These are phyloP conservation scores for Arremon aurantiirostris DNA, from an alignment of 2,797 vertebrate genomes.

Conservation along the genomic window DNA sequence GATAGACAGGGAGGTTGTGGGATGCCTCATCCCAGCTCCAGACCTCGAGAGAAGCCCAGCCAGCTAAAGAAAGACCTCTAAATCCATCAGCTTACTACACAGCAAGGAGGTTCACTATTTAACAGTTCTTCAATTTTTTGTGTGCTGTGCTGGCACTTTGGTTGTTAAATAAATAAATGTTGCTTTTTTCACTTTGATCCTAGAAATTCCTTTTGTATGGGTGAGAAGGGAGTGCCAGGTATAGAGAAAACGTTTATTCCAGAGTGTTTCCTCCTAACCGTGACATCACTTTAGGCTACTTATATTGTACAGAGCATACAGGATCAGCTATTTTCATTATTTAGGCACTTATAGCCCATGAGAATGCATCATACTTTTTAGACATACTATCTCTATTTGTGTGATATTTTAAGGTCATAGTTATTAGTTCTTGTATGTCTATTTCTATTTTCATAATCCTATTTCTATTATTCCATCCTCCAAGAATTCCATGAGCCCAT, in stretches of 20 bases:
- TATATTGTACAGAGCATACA: background rate
- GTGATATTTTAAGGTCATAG: background rate
- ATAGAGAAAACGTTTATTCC: background rate
- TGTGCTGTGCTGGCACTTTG: rapidly evolving
- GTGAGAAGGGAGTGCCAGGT: background rate
- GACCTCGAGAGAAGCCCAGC: background rate
- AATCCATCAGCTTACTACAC: background rate
- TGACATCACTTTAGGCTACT: background rate
- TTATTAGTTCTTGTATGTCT: background rate
- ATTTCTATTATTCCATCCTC: background rate
- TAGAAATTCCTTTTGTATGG: background rate
- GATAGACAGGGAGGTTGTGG: rapidly evolving
- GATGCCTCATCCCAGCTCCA: rapidly evolving
- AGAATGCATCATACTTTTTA: background rate
- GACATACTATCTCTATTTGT: background rate
- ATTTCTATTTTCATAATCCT: background rate
- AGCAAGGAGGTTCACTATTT: background rate
- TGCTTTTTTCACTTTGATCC: background rate
- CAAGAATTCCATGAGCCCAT: background rate
- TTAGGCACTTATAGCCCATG: background rate
- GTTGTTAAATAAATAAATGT: background rate
- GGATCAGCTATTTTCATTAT: background rate
- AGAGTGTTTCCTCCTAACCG: background rate
- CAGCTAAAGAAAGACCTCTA: background rate
- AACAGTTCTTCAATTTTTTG: background rate